Evolutionary conservation across 2,797 vertebrate species (phyloP).

Genomic region (Eulemur mongoz): DNA sequence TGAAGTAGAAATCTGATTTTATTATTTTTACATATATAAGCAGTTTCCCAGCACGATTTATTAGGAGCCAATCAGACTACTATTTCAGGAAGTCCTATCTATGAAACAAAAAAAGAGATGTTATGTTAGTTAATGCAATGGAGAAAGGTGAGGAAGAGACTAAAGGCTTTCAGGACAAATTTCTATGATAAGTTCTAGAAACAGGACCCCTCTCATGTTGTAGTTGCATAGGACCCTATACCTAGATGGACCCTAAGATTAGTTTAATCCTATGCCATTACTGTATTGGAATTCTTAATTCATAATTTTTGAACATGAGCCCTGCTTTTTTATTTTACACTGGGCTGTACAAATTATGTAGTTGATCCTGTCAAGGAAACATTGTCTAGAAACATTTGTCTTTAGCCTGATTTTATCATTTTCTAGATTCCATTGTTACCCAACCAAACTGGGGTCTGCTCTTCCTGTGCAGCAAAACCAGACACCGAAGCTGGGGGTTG

Average conservation of each 20-base stretch:
- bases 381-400: not conserved
- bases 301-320: not conserved
- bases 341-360: not conserved
- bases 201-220: not conserved
- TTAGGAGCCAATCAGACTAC: not conserved
- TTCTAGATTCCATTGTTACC: not conserved
- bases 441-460: not conserved
- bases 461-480: not conserved
- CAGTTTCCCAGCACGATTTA: not conserved
- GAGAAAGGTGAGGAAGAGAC: not conserved
- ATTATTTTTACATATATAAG: not conserved
- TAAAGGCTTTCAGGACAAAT: not conserved
- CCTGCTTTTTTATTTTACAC: not conserved
- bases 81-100: not conserved
- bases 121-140: not conserved
- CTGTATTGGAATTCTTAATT: not conserved
- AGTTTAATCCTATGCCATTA: not conserved
- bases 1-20: not conserved
- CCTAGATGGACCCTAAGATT: not conserved
- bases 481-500: not conserved
- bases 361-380: not conserved
- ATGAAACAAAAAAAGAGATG: not conserved
- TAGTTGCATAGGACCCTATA: not conserved
- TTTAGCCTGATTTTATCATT: not conserved
- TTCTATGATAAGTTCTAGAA: not conserved